Evolutionary conservation across 2,797 vertebrate genomes (phyloP).

Genomic region (Rhodeus uyekii): DNA sequence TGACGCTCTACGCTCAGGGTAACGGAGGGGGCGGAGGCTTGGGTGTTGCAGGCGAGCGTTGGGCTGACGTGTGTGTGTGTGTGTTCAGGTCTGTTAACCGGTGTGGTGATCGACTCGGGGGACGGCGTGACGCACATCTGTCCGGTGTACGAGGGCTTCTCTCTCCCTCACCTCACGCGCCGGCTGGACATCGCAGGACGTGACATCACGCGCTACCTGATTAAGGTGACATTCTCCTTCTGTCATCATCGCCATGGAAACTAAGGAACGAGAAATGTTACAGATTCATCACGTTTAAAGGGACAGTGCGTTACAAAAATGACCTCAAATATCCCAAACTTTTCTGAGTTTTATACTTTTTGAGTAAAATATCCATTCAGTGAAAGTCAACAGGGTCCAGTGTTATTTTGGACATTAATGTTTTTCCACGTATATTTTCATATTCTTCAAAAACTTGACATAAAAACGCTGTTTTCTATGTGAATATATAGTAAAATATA

Average conservation of each 20-base stretch:
- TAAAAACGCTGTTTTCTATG: neutral
- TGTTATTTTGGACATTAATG: neutral
- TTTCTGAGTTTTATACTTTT: neutral
- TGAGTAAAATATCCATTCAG: neutral
- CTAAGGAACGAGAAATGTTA: neutral
- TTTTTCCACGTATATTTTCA: neutral
- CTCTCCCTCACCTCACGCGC: slow-evolving; percentile 80
- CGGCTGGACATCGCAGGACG: slow-evolving; percentile 83
- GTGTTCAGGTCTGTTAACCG: slow-evolving; percentile 75
- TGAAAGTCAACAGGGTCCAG: neutral
- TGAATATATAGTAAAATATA: neutral
- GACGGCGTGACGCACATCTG: slow-evolving; percentile 84
- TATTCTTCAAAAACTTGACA: no score
- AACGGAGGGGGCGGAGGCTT: neutral
- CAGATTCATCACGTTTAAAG: neutral
- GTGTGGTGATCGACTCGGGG: slow-evolving; percentile 80
- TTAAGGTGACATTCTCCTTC: slow-evolving; percentile 67
- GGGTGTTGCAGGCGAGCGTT: neutral
- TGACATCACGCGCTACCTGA: slow-evolving; percentile 83
- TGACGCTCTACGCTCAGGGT: slow-evolving; percentile 85
- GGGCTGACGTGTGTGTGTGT: neutral
- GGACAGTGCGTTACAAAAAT: neutral
- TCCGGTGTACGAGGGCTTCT: slow-evolving; percentile 81
- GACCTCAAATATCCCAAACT: neutral
- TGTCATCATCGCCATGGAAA: neutral